Base-by-base conservation (phyloP, 2,888 invertebrate genomes). In the Orchesellides sinensis region DNA sequence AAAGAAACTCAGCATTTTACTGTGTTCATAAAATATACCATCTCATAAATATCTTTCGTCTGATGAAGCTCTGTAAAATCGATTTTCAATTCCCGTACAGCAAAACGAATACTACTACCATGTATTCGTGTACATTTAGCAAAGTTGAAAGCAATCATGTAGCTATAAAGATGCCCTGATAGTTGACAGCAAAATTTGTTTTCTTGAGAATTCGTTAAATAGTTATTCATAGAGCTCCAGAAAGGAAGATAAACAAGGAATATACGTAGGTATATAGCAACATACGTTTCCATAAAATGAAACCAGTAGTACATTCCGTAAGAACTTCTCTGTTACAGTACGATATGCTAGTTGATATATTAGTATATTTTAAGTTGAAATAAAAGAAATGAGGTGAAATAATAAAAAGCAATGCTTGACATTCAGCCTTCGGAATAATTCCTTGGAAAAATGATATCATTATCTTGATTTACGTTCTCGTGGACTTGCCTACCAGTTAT, bases 371-470 rank as follows among this genome's bases (percentile, higher is more conserved):
- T 47, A 47, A 8, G 3, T 14, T 47, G 47, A 8, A 70, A 19
- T 23, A 40, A 6, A n/a, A 54, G n/a, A 23, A 65, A 2, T 32
- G 32, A 61, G n/a, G 32, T 32, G 17, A 61, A 61, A 61, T 32
- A 17, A 45, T 19, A 23, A 63, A 29, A 74, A 74, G 59, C 47
- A 40, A 23, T 35, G 17, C 25, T 65, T 74, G 74, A 74, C 74
- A 74, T 63, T 21, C 23, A 63, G 65, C 75, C 75, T 56, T 54
- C 14, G 32, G 61, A 35, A 49, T 47, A 74, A 47, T 63, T 73
- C 32, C 21, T 40, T 63, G 17, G 29, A 54, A 73, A 54, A 75
- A 75, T 66, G 75, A 74, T 74, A 65, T 72, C 74, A 61, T 75
- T 75, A 75, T 75, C 54, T 19, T 65, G 75, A 75, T 75, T 75